A percentile compares a stretch with the other conserved stretches of the same genome.
These are phyloP conservation scores for Macheiramphus alcinus DNA, from an alignment of 2,113 vertebrate species.

Conservation along the genomic window DNA sequence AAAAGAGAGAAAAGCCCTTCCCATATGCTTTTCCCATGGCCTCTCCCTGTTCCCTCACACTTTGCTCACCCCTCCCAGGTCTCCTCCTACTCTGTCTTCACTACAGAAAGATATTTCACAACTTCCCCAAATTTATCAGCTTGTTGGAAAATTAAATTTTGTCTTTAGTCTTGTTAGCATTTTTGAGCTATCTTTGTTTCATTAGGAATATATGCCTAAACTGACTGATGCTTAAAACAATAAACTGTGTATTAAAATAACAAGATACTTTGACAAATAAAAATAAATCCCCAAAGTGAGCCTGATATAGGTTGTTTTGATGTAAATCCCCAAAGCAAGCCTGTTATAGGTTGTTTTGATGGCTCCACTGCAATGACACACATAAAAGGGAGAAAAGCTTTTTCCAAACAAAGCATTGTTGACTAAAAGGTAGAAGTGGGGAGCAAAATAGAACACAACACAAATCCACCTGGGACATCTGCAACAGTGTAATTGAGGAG, in stretches of 20 bases:
- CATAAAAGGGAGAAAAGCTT: background rate
- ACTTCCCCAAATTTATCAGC: background rate
- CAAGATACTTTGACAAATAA: background rate
- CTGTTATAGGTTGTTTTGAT: background rate
- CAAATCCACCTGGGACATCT: background rate
- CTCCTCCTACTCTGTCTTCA: background rate
- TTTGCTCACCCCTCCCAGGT: background rate
- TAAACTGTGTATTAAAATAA: background rate
- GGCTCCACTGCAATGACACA: background rate
- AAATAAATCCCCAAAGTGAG: background rate
- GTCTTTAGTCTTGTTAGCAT: background rate
- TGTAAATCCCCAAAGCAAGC: background rate
- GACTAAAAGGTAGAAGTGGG: background rate
- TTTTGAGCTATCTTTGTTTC: background rate
- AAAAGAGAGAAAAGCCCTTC: background rate
- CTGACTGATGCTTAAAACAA: background rate
- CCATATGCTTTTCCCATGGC: background rate
- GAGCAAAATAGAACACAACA: background rate
- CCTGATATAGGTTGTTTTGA: background rate
- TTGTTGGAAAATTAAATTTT: background rate
- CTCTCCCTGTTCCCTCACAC: background rate
- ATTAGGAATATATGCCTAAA: background rate
- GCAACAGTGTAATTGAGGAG: background rate
- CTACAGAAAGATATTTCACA: background rate
- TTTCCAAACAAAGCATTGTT: background rate